Conservation (phyloP, 53 echinoderm and acorn worm genomes). For the Holothuria scabra region DNA sequence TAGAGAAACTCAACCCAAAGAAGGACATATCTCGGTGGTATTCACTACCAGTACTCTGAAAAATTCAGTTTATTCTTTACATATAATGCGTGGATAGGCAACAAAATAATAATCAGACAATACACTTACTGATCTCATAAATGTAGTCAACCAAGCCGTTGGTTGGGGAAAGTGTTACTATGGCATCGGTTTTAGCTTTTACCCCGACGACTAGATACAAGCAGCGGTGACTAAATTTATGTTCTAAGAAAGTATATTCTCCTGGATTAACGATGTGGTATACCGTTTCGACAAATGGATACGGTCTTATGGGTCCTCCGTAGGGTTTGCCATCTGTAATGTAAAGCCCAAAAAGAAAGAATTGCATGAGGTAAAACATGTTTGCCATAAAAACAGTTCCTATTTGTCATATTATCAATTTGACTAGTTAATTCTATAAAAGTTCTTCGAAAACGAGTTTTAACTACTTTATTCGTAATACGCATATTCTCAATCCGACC, state of each 20-base stretch:
- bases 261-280: background rate
- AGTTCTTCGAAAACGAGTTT: too few species aligned
- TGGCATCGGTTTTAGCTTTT: slow-evolving; percentile 6
- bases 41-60: too few species aligned
- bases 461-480: too few species aligned
- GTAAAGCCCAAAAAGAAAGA: background rate
- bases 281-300: slow-evolving; percentile 16
- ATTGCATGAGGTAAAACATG: too few species aligned
- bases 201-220: slow-evolving; percentile 9
- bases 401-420: too few species aligned
- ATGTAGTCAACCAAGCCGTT: slow-evolving; percentile 5
- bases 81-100: too few species aligned
- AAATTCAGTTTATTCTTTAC: too few species aligned
- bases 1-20: too few species aligned
- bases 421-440: too few species aligned
- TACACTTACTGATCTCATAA: slow-evolving; percentile 15
- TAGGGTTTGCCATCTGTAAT: background rate
- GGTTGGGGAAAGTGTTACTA: slow-evolving; percentile 14
- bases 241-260: slow-evolving; percentile 12
- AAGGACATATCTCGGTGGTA: too few species aligned
- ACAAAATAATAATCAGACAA: background rate
- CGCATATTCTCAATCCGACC: too few species aligned
- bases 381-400: too few species aligned
- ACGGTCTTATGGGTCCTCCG: slow-evolving; percentile 8
- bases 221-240: slow-evolving; percentile 4